phyloP scores from a whole-genome alignment of 2,113 vertebrate genomes.

The Meleagris gallopavo region DNA sequence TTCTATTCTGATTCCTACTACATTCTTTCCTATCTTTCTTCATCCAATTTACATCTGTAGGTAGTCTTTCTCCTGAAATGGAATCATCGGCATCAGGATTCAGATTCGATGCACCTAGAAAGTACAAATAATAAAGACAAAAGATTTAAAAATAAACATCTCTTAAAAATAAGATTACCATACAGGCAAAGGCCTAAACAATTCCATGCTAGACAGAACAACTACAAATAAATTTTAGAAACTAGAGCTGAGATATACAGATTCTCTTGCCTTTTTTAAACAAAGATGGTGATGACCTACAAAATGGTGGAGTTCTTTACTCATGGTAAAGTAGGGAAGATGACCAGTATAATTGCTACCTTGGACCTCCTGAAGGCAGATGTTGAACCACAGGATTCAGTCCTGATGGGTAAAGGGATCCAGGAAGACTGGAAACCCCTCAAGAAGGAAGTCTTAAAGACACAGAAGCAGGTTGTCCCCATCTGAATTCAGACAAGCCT shows the following conservation, averaged over 20 bases:
- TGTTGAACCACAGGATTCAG: too few species aligned
- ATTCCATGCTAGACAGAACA: not conserved
- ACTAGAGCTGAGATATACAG: not conserved
- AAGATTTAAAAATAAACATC: not conserved
- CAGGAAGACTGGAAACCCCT: too few species aligned
- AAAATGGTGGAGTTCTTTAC: too few species aligned
- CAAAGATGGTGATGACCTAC: not conserved
- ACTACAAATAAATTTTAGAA: not conserved
- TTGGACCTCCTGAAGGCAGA: too few species aligned
- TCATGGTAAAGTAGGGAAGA: too few species aligned
- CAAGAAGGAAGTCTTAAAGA: too few species aligned
- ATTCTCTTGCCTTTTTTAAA: not conserved
- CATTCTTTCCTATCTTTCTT: constrained; percentile 79
- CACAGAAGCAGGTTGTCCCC: too few species aligned
- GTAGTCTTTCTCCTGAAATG: constrained; percentile 76
- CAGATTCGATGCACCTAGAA: constrained; percentile 80
- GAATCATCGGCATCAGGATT: constrained; percentile 81
- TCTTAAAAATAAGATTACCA: not conserved
- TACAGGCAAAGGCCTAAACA: not conserved
- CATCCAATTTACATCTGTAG: constrained; percentile 76
- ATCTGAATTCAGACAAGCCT: too few species aligned
- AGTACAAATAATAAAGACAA: not conserved
- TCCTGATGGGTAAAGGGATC: too few species aligned
- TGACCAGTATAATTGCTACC: too few species aligned
- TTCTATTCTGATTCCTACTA: constrained; percentile 76